phyloP scores from a whole-genome alignment of 2,797 vertebrate species.

The Fistularia tabacaria region DNA sequence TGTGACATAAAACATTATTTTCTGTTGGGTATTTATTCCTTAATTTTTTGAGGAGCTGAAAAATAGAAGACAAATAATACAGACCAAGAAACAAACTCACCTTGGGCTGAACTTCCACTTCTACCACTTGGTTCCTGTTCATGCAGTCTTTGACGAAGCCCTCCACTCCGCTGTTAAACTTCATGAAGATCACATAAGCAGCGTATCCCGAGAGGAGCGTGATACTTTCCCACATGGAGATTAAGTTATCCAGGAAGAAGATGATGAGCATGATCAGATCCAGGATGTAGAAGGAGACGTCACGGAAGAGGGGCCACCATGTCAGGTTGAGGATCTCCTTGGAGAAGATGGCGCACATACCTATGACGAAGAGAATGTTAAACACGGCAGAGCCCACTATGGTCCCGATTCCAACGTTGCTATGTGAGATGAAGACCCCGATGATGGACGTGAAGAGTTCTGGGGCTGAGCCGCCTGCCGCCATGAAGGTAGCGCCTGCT shows the following conservation, averaged over 20 bases:
- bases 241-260: slow-evolving; percentile 97
- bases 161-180: slow-evolving; percentile 90
- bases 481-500: slow-evolving; percentile 98
- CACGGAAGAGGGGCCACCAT: slow-evolving; percentile 98
- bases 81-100: slow-evolving; percentile 74
- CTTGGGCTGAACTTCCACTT: slow-evolving; percentile 90
- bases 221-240: slow-evolving; percentile 91
- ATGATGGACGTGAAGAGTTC: slow-evolving; percentile 99
- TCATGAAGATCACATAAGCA: slow-evolving; percentile 95
- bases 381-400: slow-evolving; percentile 98
- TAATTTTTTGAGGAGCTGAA: slow-evolving; percentile 2
- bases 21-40: no score
- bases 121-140: slow-evolving; percentile 92
- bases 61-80: background rate
- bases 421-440: slow-evolving; percentile 96
- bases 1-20: no score
- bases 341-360: slow-evolving; percentile 99
- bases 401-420: slow-evolving; percentile 97
- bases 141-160: slow-evolving; percentile 82
- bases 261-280: slow-evolving; percentile 94
- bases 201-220: slow-evolving; percentile 83
- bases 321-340: slow-evolving; percentile 96
- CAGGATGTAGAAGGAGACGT: slow-evolving; percentile 96
- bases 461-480: slow-evolving; percentile 94
- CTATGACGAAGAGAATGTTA: slow-evolving; percentile 98